Conservation (phyloP, 35 echinoderm and acorn worm species). For the Lytechinus variegatus region DNA sequence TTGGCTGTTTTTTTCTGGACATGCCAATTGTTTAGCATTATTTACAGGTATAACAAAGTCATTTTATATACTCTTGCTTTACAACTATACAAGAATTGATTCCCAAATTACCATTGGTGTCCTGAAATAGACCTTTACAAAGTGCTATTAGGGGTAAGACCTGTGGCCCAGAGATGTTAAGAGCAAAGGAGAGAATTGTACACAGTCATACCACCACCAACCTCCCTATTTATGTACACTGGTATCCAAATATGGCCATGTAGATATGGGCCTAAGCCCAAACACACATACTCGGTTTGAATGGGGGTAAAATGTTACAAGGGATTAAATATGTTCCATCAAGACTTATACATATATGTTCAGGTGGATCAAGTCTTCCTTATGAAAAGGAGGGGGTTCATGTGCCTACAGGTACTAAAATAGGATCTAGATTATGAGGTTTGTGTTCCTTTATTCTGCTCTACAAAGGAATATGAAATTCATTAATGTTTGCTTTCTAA, state of each 20-base stretch:
- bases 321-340: constrained; percentile 18
- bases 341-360: background rate
- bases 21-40: no score
- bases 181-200: background rate
- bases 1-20: no score
- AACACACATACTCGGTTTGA: background rate
- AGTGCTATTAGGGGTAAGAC: no score
- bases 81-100: no score
- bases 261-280: constrained; percentile 15
- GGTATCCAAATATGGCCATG: constrained; percentile 36
- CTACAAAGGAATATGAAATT: background rate
- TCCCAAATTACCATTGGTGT: background rate
- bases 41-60: no score
- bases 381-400: background rate
- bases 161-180: no score
- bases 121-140: background rate
- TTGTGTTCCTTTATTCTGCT: background rate
- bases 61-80: no score
- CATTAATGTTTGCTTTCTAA: background rate
- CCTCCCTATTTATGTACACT: background rate
- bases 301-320: background rate
- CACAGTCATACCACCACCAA: background rate
- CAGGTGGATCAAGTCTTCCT: constrained; percentile 7
- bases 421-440: background rate
- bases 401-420: background rate